Conservation (phyloP, 2,113 vertebrate species). For the Poeciliopsis occidentalis region DNA sequence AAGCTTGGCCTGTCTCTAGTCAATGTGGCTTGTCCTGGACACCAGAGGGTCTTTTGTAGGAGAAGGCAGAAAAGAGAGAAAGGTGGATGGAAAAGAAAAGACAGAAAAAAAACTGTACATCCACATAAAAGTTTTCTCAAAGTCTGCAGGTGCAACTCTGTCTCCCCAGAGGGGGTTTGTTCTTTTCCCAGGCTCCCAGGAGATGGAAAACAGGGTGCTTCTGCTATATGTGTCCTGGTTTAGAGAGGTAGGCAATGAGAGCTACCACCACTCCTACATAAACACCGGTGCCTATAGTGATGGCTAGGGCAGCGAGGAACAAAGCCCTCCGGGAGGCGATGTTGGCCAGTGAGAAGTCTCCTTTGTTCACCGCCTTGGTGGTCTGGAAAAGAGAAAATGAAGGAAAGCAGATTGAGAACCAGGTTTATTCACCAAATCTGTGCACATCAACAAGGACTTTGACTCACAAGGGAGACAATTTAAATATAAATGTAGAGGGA, state of each 20-base stretch:
- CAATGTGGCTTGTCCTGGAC: slow-evolving; percentile 59
- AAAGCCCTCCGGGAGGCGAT: slow-evolving; percentile 92
- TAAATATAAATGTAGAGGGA: too few species aligned
- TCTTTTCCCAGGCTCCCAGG: slow-evolving; percentile 47
- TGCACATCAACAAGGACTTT: too few species aligned
- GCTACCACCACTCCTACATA: slow-evolving; percentile 95
- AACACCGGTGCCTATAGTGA: slow-evolving; percentile 94
- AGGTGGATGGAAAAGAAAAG: slow-evolving; percentile 1
- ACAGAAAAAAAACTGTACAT: slow-evolving; percentile 34
- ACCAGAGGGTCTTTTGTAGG: slow-evolving; percentile 58
- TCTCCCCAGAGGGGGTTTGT: slow-evolving; percentile 43
- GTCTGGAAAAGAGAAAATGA: slow-evolving; percentile 80
- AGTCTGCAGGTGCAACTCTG: slow-evolving; percentile 39
- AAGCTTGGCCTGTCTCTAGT: slow-evolving; percentile 57
- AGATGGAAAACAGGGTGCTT: slow-evolving; percentile 18
- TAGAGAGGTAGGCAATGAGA: slow-evolving; percentile 94
- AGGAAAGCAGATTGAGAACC: slow-evolving; percentile 31
- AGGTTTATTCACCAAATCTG: too few species aligned
- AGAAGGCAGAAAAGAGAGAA: slow-evolving; percentile 35
- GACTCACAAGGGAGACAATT: too few species aligned
- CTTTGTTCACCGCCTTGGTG: slow-evolving; percentile 96
- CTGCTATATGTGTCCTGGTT: slow-evolving; percentile 90
- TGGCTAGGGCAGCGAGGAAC: slow-evolving; percentile 94
- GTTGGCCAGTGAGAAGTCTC: slow-evolving; percentile 93
- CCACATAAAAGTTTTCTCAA: slow-evolving; percentile 38